These are phyloP conservation scores for Indri indri DNA, from an alignment of 2,113 vertebrate genomes.

Conservation along the genomic window DNA sequence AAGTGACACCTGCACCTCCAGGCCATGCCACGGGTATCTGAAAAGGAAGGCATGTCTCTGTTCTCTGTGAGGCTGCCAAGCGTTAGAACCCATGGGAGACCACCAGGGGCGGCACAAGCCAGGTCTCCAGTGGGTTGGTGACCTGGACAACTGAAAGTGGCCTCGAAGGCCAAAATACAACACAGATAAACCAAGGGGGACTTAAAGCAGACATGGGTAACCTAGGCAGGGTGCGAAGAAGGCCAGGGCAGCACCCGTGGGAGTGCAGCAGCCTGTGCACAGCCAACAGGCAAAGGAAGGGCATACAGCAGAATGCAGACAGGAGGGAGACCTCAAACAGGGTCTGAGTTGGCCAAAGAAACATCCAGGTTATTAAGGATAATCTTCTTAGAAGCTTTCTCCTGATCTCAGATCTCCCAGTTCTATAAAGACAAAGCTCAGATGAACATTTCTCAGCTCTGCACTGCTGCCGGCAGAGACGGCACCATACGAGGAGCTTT, in stretches of 20 bases:
- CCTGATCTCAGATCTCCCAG: background rate
- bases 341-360: background rate
- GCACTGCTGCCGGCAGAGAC: background rate
- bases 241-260: no score
- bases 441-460: background rate
- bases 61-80: background rate
- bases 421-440: background rate
- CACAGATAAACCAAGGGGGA: background rate
- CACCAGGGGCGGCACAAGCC: background rate
- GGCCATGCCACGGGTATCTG: background rate
- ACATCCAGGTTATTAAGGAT: no score
- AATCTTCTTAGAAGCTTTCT: background rate
- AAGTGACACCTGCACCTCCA: background rate
- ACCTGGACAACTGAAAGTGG: background rate
- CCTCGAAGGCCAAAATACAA: background rate
- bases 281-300: no score
- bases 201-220: background rate
- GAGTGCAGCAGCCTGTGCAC: no score
- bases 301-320: background rate
- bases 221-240: background rate
- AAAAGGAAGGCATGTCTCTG: background rate
- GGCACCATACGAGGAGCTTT: background rate
- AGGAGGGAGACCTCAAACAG: background rate
- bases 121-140: no score
- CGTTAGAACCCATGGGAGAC: accelerated